Conservation (phyloP, 2,797 vertebrate species). For the Sternarchorhynchus goeldii region DNA sequence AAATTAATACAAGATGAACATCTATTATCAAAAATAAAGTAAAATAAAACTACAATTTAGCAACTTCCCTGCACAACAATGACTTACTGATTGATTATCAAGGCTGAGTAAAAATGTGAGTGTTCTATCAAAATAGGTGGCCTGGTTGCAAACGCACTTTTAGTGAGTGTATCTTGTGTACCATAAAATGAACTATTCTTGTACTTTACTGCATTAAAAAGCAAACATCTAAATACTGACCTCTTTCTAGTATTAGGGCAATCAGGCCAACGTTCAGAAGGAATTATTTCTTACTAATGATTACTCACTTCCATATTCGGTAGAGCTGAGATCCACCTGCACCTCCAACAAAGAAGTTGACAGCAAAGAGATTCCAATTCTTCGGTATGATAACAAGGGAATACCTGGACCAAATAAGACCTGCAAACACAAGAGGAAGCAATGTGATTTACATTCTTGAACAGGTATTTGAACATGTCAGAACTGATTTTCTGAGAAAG, state of each 20-base stretch:
- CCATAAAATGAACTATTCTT: background rate
- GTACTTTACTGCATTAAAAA: background rate
- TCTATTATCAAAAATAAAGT: too few species aligned
- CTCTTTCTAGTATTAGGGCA: background rate
- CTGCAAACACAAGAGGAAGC: constrained; percentile 67
- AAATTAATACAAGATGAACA: too few species aligned
- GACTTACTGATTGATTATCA: background rate
- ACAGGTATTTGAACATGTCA: background rate
- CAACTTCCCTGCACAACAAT: background rate
- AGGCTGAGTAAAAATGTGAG: background rate
- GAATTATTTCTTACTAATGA: background rate
- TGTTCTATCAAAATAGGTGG: background rate
- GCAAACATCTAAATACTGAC: background rate
- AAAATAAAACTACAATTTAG: too few species aligned
- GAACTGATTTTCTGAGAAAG: background rate
- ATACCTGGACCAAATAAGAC: constrained; percentile 97
- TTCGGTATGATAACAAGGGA: constrained; percentile 98
- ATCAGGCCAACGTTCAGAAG: background rate
- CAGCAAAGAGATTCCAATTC: constrained; percentile 96
- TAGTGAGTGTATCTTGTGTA: background rate
- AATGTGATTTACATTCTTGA: background rate
- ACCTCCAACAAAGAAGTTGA: constrained; percentile 94
- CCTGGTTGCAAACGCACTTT: background rate
- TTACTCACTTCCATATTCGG: constrained; percentile 90
- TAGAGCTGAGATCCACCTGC: constrained; percentile 90